phyloP scores from a whole-genome alignment of 2,888 invertebrate species.

The Rotaria magnacalcarata region DNA sequence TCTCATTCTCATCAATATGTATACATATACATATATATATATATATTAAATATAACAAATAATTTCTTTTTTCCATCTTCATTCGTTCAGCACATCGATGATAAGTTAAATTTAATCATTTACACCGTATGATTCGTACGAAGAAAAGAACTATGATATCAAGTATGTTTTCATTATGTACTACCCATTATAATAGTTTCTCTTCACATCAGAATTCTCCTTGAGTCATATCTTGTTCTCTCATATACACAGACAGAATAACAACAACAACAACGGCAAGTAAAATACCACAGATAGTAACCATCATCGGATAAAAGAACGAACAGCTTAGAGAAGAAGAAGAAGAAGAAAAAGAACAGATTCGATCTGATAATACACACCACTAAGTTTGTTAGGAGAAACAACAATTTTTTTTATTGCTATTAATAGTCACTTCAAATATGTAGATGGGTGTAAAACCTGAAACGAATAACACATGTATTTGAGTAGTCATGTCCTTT shows the following conservation, averaged over 20 bases:
- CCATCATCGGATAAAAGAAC: background rate
- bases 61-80: background rate
- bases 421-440: too few relatives aligned
- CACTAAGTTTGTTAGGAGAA: background rate
- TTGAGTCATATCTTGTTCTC: constrained; percentile 11
- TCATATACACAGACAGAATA: background rate
- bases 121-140: background rate
- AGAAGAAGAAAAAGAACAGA: background rate
- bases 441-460: too few relatives aligned
- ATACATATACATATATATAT: background rate
- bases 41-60: background rate
- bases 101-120: background rate
- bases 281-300: background rate
- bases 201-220: background rate
- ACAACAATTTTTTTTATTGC: background rate
- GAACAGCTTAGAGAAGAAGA: too few relatives aligned
- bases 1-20: background rate
- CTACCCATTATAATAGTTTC: background rate
- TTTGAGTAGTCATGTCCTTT: too few relatives aligned
- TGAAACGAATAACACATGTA: too few relatives aligned
- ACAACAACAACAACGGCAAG: constrained; percentile 14
- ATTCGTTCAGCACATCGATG: background rate
- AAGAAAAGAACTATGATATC: background rate
- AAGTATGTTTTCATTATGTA: background rate
- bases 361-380: background rate